Evolutionary conservation across 2,113 vertebrate species (phyloP).

Genomic region (Xenus cinereus): DNA sequence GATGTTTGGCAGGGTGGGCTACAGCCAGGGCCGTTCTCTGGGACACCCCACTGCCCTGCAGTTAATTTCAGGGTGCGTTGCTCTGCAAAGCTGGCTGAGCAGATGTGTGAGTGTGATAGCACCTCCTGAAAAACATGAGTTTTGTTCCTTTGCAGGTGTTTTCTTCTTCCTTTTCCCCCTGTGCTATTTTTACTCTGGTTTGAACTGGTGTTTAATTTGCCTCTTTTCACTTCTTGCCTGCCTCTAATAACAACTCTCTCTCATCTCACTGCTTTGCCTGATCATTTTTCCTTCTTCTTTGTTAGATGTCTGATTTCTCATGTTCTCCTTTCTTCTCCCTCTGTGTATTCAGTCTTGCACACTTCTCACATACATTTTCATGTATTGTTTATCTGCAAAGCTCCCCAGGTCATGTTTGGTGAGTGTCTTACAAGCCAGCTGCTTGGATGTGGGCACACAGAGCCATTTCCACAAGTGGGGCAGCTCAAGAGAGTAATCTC

Average conservation of each 20-base stretch:
- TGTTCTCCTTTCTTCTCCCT: background rate
- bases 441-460: background rate
- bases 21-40: background rate
- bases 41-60: background rate
- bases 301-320: background rate
- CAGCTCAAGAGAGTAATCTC: background rate
- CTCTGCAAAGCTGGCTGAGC: background rate
- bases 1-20: background rate
- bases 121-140: background rate
- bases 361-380: background rate
- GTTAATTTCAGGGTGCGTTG: background rate
- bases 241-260: background rate
- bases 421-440: background rate
- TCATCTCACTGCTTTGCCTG: background rate
- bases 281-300: background rate
- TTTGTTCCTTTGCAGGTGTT: background rate
- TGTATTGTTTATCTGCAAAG: background rate
- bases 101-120: background rate
- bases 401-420: background rate
- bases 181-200: conserved; percentile 40
- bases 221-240: conserved; percentile 8
- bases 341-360: background rate
- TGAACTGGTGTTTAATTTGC: conserved; percentile 47
- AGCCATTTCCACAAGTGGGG: rapidly evolving
- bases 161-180: background rate